phyloP scores from a whole-genome alignment of 2,797 vertebrate species.

The Coregonus sp. region DNA sequence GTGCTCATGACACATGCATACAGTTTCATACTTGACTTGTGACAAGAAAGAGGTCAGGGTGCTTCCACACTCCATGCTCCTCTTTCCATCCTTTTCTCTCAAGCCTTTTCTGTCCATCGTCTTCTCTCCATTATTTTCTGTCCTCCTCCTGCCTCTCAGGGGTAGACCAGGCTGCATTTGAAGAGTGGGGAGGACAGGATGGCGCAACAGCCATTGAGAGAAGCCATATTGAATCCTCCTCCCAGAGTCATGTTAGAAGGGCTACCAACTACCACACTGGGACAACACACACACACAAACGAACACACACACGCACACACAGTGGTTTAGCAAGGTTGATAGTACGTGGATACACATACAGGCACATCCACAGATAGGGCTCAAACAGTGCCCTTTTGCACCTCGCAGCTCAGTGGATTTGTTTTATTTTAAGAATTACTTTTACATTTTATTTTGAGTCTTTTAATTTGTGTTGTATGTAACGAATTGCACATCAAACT shows the following conservation, averaged over 20 bases:
- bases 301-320: conserved; percentile 7
- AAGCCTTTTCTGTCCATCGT: neutral
- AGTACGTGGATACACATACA: too few species aligned
- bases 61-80: neutral
- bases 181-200: conserved; percentile 38
- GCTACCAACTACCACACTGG: conserved; percentile 44
- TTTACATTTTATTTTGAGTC: too few species aligned
- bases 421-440: too few species aligned
- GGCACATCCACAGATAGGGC: too few species aligned
- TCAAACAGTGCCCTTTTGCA: too few species aligned
- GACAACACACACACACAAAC: conserved; percentile 22
- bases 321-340: too few species aligned
- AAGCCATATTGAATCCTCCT: conserved; percentile 43
- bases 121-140: conserved; percentile 4
- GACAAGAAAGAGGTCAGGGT: too few species aligned
- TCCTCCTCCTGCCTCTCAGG: neutral
- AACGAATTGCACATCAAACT: too few species aligned
- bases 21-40: too few species aligned
- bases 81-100: conserved; percentile 7
- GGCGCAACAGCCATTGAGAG: conserved; percentile 52
- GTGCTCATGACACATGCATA: too few species aligned
- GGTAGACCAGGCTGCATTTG: conserved; percentile 56
- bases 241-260: conserved; percentile 39
- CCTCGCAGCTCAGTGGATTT: too few species aligned
- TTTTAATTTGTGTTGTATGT: too few species aligned